Base-by-base conservation (phyloP, 2,113 vertebrate species). In the Psephotus haematonotus region DNA sequence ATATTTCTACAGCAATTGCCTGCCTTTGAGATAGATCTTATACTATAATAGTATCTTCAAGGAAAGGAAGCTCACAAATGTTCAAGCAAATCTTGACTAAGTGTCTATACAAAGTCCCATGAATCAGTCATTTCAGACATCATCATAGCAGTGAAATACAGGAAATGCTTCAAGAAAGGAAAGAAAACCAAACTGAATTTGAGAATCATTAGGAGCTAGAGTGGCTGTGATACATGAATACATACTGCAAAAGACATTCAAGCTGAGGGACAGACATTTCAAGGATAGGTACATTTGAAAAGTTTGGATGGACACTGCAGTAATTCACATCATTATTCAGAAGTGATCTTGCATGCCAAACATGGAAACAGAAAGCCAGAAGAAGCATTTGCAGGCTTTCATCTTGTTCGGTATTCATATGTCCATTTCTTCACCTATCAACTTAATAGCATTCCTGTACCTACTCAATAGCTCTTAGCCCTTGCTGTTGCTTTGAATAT, bases 341-440 rank as follows among this genome's bases (percentile, higher is more conserved):
- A 57, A 33, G 20, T 5, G 18, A 41, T 25, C n/a, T 64, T 1
- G 0, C 17, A 35, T 6, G 31, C 7, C 4, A 5, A 49, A 57
- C 5, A 5, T 1, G 15, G 39, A 25, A 82, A 41, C 4, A 6
- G 43, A 76, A 70, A 12, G 23, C 14, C 63, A 41, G 44, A 62
- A 37, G 23, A 80, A 39, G 28, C 55, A 46, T 50, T 55, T 2
- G 1, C 16, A 62, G 25, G 50, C 22, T 69, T 57, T 46, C 22
- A 4, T 25, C 35, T 72, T 19, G 13, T 33, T 46, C 11, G 28
- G 4, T 39, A 31, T 41, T 52, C n/a, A 10, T 23, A 41, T 3
- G 22, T 18, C 46, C 13, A 2, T 6, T 39, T 53, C 35, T 44
- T 76, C 17, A 62, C 17, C 65, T 28, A 44, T 23, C 28, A 29